Conservation (phyloP, 2,888 invertebrate species). For the Ferrisia virgata region DNA sequence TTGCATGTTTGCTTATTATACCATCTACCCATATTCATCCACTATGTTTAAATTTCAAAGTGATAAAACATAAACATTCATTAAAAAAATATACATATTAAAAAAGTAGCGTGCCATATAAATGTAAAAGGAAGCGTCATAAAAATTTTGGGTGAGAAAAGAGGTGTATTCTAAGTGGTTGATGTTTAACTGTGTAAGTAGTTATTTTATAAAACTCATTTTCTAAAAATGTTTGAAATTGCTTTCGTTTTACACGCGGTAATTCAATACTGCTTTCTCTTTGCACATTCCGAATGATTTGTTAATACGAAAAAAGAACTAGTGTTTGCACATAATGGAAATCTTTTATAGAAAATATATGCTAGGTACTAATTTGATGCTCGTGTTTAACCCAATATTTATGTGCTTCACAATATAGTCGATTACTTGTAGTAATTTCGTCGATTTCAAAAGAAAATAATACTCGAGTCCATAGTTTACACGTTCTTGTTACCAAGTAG, state of each 20-base stretch:
- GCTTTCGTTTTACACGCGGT: not conserved
- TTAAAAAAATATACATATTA: not conserved
- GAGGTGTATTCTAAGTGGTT: not conserved
- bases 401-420: not conserved
- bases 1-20: not conserved
- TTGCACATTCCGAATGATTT: not conserved
- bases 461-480: no score
- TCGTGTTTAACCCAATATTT: not conserved
- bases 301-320: not conserved
- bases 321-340: not conserved
- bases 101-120: not conserved
- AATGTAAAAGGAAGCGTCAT: not conserved
- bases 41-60: not conserved
- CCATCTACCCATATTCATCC: not conserved
- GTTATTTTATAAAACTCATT: not conserved
- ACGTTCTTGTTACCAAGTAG: no score
- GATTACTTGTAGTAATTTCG: not conserved
- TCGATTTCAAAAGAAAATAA: not conserved
- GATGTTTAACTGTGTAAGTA: not conserved
- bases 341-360: not conserved
- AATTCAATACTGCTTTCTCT: not conserved
- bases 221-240: not conserved
- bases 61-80: not conserved
- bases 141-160: not conserved
- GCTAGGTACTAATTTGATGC: not conserved